Evolutionary conservation across 1,140 invertebrate genomes (phyloP), one percentile per base, ranked within the genome.

Genomic region (Penaeus vannamei): DNA sequence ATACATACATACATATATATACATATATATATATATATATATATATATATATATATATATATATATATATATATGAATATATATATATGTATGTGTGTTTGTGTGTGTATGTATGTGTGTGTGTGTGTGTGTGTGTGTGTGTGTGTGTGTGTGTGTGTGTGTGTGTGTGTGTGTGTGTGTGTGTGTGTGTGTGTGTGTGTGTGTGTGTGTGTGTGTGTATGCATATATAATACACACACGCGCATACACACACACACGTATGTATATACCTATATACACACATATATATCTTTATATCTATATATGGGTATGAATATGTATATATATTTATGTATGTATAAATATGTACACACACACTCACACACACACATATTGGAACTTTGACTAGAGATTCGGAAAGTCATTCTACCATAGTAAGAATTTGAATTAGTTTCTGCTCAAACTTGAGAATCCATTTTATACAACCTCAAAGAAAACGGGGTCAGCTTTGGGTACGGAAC

Each of bases 21-120:
- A 23, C 23, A 69, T 69, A 66, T 66, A 66, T 66, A 66, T 66
- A 66, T 66, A 66, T 66, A 66, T 69, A 69, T 69, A 23, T 23
- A 69, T 72, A 72, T 72, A 72, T 72, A 72, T 72, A 72, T 26
- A 72, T 72, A 72, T 72, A 26, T 72, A 72, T 72, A 26, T 26
- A 72, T 72, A 72, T 22, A 72, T 19, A n/a, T 7, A 23, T 29
- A 72, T 17, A 72, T 26, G 0, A 2, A 29, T 72, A 72, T 29
- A 29, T 32, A 26, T 32, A 19, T 19, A 72, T 23, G 17, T 26
- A 72, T 26, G 20, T 19, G 0, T 26, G 5, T 8, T 17, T n/a
- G n/a, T n/a, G 17, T n/a, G n/a, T n/a, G 17, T 8, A 72, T 72
- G 32, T 72, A n/a, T 72, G 32, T n/a, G 32, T 72, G 32, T 72